Percentiles rank a stretch among this genome's conserved stretches.
Evolutionary conservation across 2,113 vertebrate species (phyloP).

Genomic region (Protomyctophum bolini): DNA sequence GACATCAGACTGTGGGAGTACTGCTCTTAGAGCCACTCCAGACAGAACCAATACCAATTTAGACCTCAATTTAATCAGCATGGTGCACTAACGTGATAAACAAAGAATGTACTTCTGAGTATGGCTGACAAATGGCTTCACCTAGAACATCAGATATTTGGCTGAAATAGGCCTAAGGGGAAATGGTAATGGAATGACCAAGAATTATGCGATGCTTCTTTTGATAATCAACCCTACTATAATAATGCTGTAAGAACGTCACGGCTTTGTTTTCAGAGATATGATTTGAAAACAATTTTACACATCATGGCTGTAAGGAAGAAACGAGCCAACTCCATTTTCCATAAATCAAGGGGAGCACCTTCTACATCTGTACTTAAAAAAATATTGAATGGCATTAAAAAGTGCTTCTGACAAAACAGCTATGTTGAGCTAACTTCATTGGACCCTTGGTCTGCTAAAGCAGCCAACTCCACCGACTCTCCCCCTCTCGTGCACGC

Average conservation of each 20-base stretch:
- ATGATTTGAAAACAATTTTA: neutral
- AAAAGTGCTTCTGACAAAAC: no score
- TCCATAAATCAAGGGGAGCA: no score
- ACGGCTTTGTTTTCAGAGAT: neutral
- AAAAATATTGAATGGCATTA: no score
- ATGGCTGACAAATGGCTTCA: slow-evolving; percentile 27
- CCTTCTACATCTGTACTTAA: no score
- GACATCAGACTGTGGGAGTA: slow-evolving; percentile 33
- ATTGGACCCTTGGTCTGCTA: no score
- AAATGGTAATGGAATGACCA: neutral
- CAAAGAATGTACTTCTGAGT: slow-evolving; percentile 37
- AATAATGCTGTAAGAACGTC: neutral
- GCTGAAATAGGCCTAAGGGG: neutral
- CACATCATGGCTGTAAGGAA: no score
- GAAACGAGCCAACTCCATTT: no score
- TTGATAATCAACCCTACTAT: neutral
- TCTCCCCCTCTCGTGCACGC: no score
- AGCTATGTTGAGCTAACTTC: no score
- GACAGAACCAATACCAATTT: slow-evolving; percentile 38
- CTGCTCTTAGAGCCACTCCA: slow-evolving; percentile 24
- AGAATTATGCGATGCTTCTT: slow-evolving; percentile 4
- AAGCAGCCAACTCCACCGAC: no score
- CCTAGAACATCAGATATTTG: slow-evolving; percentile 9
- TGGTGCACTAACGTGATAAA: slow-evolving; percentile 40
- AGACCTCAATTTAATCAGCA: slow-evolving; percentile 41